Base-by-base conservation (phyloP, 2,797 vertebrate species). In the Limnodromus scolopaceus region DNA sequence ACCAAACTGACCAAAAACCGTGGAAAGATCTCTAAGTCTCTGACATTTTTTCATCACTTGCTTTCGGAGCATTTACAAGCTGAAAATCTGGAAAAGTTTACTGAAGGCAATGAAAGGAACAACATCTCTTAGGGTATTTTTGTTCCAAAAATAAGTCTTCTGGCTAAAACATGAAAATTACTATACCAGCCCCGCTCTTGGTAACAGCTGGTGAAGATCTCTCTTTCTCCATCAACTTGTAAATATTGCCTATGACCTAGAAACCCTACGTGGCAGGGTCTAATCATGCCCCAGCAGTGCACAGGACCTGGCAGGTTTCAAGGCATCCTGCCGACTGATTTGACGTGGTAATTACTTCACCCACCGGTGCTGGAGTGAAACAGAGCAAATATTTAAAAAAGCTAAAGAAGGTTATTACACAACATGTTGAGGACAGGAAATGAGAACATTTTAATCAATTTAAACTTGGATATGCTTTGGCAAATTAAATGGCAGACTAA, bases 341-440 rank as follows among this genome's bases (percentile, higher is more conserved):
- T 64, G 72, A 92, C 6, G 2, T 51, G 36, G 63, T 48, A 88
- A 90, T 76, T 79, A 88, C 79, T 93, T 93, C 87, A 89, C 17
- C 34, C 65, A 75, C 30, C 51, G 84, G 28, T n/a, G 36, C 89
- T 66, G 72, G 46, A 93, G 60, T 28, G 46, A 96, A 94, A 81
- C 72, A 88, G 61, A 95, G 34, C 74, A 95, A 96, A 82, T 85
- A 92, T 70, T 90, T 16, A 0, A 55, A 87, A 88, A 87, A 89
- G 34, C 70, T 61, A 53, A 87, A 87, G 70, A 32, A 38, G 43
- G 45, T 66, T 92, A 89, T 93, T 94, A 71, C 58, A 66, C 89
- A 95, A 92, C 27, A 63, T 38, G 32, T 76, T 92, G 79, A 53
- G 74, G 54, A 92, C 61, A 81, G 91, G 93, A 96, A 95, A 95